Evolutionary conservation across 37 sponge, comb jelly and placozoan species (phyloP).

Genomic region (Halichondria panicea): DNA sequence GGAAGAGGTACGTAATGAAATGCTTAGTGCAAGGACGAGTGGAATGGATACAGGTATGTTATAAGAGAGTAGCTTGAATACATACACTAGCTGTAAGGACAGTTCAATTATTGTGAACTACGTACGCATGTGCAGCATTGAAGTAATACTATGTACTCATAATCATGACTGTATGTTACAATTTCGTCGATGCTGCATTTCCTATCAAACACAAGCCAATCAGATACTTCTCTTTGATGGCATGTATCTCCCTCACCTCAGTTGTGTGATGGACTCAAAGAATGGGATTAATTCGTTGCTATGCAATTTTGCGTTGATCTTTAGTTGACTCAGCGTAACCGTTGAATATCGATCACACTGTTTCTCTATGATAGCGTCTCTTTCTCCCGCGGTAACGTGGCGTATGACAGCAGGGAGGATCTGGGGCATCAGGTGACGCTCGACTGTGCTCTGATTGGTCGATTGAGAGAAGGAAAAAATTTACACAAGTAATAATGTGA

Average conservation of each 20-base stretch:
- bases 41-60: background rate
- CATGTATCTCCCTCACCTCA: conserved; percentile 27
- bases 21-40: background rate
- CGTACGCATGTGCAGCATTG: too few relatives aligned
- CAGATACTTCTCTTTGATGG: background rate
- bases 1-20: background rate
- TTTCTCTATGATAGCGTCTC: conserved; percentile 13
- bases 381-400: conserved; percentile 18
- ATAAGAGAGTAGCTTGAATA: too few relatives aligned
- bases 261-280: conserved; percentile 48
- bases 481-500: too few relatives aligned
- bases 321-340: conserved; percentile 43
- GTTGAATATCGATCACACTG: conserved; percentile 25
- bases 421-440: conserved; percentile 38
- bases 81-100: background rate
- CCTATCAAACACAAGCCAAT: background rate
- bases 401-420: conserved; percentile 16
- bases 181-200: background rate
- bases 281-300: conserved; percentile 49
- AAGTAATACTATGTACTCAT: background rate
- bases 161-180: background rate
- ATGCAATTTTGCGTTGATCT: conserved; percentile 5
- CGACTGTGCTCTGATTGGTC: conserved; percentile 32
- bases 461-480: background rate
- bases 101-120: background rate